Conservation (phyloP, 2,113 vertebrate species). For the Marmota flaviventris region DNA sequence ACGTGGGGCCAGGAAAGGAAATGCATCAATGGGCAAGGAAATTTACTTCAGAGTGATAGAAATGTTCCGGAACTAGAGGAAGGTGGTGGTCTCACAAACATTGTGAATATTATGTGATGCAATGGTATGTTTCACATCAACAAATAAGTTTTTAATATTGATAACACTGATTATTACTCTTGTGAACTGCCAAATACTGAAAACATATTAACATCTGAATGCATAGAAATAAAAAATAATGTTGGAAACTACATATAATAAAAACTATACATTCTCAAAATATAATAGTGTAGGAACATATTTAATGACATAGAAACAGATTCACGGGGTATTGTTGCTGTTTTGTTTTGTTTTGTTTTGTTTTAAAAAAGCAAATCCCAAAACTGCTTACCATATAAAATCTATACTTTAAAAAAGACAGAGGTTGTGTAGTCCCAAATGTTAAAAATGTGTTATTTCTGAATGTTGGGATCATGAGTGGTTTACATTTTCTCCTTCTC, state of each 20-base stretch:
- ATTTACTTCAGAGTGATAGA: not conserved
- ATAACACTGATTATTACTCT: not conserved
- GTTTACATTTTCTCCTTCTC: conserved; percentile 27
- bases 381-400: not conserved
- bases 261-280: not conserved
- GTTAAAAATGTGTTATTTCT: not conserved
- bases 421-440: not conserved
- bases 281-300: not conserved
- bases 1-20: not conserved
- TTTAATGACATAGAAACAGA: not conserved
- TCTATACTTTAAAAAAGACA: not conserved
- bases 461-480: not conserved
- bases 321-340: not conserved
- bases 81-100: not conserved
- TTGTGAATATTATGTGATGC: not conserved
- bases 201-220: not conserved
- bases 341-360: not conserved
- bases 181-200: not conserved
- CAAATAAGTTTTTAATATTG: not conserved
- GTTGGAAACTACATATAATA: not conserved
- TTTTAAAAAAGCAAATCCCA: not conserved
- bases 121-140: not conserved
- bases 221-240: not conserved
- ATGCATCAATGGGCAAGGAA: not conserved
- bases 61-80: not conserved